Base-by-base conservation (phyloP, 2,888 invertebrate species). In the Scaptomyza cyrtandrae region DNA sequence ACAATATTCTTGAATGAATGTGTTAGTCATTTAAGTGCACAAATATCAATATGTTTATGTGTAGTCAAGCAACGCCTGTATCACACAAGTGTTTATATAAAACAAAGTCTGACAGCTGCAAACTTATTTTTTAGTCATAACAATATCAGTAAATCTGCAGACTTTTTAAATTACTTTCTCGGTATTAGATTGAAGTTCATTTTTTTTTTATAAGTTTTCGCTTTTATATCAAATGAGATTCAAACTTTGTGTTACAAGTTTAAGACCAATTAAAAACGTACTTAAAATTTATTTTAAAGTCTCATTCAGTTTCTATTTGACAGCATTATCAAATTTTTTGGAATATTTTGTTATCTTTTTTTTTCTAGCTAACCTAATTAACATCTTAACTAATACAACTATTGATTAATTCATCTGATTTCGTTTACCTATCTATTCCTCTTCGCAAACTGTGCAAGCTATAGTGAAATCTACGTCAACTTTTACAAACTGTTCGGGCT, bases 381-480 rank as follows among this genome's bases (percentile, higher is more conserved):
- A n/a, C n/a, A n/a, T n/a, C n/a, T n/a, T n/a, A n/a, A n/a, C n/a
- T n/a, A n/a, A n/a, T n/a, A n/a, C n/a, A n/a, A n/a, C n/a, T n/a
- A n/a, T 11, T 14, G 6, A 11, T 48, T 31, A 11, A 16, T 33
- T 31, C 27, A 14, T 7, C 29, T 29, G 29, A 29, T 29, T 29
- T 29, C 29, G 29, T 29, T 29, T 7, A 29, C 6, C 0, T 29
- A 29, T 29, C 7, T 29, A 29, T 10, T 33, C 6, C 1, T 33
- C 33, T 33, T 35, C 0, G 9, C 77, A 62, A 1, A 24, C 7
- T 3, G 35, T 31, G 11, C 63, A 69, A 1, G 19, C 6, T 48
- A 43, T 64, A 1, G 73, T 60, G 13, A 80, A 83, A 14, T 62
- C 4, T 5, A 62, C 50, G 4, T 72, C 53, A 33, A 62, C 16